Conservation (phyloP, 2,888 invertebrate genomes). For the Mythimna ferrago region DNA sequence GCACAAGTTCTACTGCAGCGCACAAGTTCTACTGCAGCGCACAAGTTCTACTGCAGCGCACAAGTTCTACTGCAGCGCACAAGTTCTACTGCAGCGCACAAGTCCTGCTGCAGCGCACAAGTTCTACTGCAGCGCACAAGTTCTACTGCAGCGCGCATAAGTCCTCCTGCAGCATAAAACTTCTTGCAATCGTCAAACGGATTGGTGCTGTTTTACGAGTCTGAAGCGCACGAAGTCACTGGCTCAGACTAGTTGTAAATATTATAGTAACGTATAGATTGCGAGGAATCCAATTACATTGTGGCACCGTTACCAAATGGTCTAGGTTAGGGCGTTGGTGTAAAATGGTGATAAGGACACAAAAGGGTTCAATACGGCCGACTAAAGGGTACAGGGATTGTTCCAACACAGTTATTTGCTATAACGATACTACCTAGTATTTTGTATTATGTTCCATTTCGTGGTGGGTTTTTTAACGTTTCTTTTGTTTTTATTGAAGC, state of each 20-base stretch:
- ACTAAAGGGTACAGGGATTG: slow-evolving; percentile 18
- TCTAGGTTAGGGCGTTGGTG: slow-evolving; percentile 37
- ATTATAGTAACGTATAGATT: background rate
- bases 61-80: too few species aligned
- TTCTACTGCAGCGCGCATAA: too few species aligned
- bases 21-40: too few species aligned
- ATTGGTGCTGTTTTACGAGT: too few species aligned
- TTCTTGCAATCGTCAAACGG: too few species aligned
- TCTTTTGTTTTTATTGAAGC: background rate
- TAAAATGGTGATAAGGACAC: slow-evolving; percentile 37
- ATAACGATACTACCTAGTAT: slow-evolving; percentile 20
- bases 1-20: too few species aligned
- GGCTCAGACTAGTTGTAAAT: background rate
- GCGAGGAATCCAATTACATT: slow-evolving; percentile 40
- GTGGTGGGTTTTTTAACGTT: background rate
- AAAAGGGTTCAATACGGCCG: slow-evolving; percentile 35
- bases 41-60: too few species aligned
- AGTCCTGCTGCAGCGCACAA: too few species aligned
- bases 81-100: too few species aligned
- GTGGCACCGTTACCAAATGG: slow-evolving; percentile 16
- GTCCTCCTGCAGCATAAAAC: too few species aligned
- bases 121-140: too few species aligned
- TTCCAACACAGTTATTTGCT: slow-evolving; percentile 24
- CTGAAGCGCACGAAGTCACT: too few species aligned
- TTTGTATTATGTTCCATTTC: background rate